phyloP scores from a whole-genome alignment of 2,888 invertebrate genomes.

The Heliconius charithonia region DNA sequence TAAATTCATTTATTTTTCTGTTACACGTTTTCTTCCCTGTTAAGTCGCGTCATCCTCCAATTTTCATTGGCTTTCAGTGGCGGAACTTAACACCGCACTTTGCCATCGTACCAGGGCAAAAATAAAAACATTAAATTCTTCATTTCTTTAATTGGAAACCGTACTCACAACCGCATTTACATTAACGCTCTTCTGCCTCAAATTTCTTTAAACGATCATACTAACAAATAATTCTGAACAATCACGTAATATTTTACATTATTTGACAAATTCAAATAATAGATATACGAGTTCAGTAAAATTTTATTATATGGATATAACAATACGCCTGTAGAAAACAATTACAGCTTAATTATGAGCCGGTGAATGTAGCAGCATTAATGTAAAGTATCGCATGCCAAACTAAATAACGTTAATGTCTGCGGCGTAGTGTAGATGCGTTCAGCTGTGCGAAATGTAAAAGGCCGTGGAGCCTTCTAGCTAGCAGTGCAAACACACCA shows the following conservation, averaged over 20 bases:
- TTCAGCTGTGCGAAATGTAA: slow-evolving; percentile 58
- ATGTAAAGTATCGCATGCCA: slow-evolving; percentile 44
- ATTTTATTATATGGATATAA: slow-evolving; percentile 29
- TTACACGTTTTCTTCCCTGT: no score
- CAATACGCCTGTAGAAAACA: slow-evolving; percentile 35
- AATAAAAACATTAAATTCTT: no score
- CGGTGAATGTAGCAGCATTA: slow-evolving; percentile 40
- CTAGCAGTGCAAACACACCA: slow-evolving; percentile 51
- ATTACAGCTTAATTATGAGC: slow-evolving; percentile 42
- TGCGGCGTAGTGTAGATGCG: slow-evolving; percentile 49
- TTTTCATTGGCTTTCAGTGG: no score
- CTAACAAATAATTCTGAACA: slow-evolving; percentile 2
- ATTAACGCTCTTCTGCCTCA: no score
- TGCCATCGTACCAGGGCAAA: no score
- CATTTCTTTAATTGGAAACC: no score
- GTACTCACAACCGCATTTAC: no score
- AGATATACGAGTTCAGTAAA: slow-evolving; percentile 5
- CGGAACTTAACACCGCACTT: background rate
- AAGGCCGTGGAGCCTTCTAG: slow-evolving; percentile 54
- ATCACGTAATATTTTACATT: slow-evolving; percentile 29
- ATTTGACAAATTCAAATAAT: slow-evolving; percentile 31
- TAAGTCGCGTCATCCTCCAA: no score
- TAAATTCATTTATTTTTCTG: no score
- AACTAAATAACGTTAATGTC: slow-evolving; percentile 49
- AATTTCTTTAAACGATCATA: no score